These are phyloP conservation scores for Callaeas wilsoni DNA, from an alignment of 2,113 vertebrate species.

Conservation along the genomic window DNA sequence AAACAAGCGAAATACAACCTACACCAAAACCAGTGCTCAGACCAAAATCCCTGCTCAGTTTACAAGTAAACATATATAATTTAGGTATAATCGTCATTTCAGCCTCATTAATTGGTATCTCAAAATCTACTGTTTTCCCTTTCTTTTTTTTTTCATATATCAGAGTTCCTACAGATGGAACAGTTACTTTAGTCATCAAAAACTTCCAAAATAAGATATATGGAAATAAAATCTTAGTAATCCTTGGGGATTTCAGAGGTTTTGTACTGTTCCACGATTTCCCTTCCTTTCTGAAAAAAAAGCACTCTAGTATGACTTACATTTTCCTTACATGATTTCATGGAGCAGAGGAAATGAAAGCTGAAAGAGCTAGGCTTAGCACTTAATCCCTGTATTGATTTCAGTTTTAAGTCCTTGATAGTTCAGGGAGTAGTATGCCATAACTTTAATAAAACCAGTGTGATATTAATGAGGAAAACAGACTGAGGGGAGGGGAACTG, in stretches of 20 bases:
- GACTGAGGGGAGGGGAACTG: background rate
- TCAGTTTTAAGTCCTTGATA: background rate
- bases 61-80: background rate
- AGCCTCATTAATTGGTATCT: background rate
- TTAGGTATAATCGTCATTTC: background rate
- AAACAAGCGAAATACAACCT: background rate
- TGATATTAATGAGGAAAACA: background rate
- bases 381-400: background rate
- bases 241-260: background rate
- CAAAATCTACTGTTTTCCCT: accelerated
- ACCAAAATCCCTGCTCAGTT: background rate
- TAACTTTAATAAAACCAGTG: background rate
- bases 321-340: background rate
- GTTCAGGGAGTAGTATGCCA: background rate
- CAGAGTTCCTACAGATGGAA: background rate
- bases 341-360: background rate
- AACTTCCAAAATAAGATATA: background rate
- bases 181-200: background rate
- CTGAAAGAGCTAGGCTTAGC: background rate
- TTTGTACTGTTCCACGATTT: background rate
- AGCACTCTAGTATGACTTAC: background rate
- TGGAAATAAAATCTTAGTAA: background rate
- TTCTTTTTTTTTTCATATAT: background rate
- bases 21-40: background rate
- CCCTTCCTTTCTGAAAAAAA: background rate